A percentile compares a stretch with the other conserved stretches of the same genome.
Evolutionary conservation across 2,888 invertebrate genomes (phyloP).

Genomic region (Loripinus fragilis): DNA sequence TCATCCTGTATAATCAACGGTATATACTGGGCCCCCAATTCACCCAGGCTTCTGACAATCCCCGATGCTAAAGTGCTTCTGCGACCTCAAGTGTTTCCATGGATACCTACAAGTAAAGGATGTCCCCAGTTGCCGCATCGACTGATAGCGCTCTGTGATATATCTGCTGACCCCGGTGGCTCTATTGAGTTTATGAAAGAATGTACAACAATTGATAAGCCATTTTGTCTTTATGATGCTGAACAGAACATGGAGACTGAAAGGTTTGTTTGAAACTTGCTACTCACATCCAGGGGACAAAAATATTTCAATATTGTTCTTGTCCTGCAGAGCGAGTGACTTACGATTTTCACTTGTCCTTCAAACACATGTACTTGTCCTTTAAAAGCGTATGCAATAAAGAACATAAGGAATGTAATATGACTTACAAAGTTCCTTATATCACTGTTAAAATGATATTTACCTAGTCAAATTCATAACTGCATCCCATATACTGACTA

Average conservation of each 20-base stretch:
- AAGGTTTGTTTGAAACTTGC: constrained; percentile 85
- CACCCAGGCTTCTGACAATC: constrained; percentile 97
- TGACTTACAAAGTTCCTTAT: too few relatives aligned
- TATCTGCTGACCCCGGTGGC: constrained; percentile 99
- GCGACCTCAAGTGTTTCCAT: constrained; percentile 92
- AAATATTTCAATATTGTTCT: too few relatives aligned
- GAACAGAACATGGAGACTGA: constrained; percentile 98
- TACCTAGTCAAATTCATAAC: too few relatives aligned
- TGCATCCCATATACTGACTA: too few relatives aligned
- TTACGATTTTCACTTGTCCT: too few relatives aligned
- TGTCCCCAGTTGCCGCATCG: constrained; percentile 82
- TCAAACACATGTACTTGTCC: too few relatives aligned
- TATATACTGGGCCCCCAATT: constrained; percentile 99
- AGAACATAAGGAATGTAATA: too few relatives aligned
- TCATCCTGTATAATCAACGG: constrained; percentile 98
- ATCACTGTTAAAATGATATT: too few relatives aligned
- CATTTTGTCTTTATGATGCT: constrained; percentile 99
- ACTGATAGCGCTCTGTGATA: constrained; percentile 97
- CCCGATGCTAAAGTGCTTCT: constrained; percentile 98
- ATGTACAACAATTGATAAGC: constrained; percentile 99
- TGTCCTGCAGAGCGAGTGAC: too few relatives aligned
- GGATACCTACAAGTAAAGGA: constrained; percentile 90
- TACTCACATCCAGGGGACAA: too few relatives aligned
- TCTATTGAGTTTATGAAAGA: constrained; percentile 99
- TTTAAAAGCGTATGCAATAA: too few relatives aligned